Evolutionary conservation across 2,888 invertebrate genomes (phyloP).

Genomic region (Cataglyphis rosenhaueri): DNA sequence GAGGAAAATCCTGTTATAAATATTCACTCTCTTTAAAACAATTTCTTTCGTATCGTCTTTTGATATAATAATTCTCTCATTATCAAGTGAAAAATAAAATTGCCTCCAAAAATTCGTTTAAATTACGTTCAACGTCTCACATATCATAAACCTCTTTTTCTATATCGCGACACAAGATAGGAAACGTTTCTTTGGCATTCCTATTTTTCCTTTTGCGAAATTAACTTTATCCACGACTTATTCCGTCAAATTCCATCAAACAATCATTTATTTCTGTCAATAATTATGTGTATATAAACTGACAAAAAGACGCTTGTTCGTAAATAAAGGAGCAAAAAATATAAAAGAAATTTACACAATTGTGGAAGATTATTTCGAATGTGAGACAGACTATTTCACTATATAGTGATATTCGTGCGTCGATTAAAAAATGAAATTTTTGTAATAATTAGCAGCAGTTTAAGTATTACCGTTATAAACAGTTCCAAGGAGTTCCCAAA

Average conservation of each 20-base stretch:
- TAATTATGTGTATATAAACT: neutral
- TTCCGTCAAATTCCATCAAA: neutral
- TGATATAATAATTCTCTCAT: conserved; percentile 51
- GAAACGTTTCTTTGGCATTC: neutral
- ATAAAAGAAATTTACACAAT: neutral
- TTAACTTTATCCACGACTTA: neutral
- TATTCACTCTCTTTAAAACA: conserved; percentile 53
- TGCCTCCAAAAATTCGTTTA: conserved; percentile 74
- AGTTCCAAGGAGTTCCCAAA: neutral
- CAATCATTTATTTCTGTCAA: neutral
- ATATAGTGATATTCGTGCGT: neutral
- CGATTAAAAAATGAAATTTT: neutral
- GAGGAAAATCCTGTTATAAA: conserved; percentile 60
- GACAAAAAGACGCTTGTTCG: neutral
- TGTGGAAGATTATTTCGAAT: neutral
- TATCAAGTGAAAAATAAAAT: conserved; percentile 50
- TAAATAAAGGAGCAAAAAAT: neutral
- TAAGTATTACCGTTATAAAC: conserved; percentile 4
- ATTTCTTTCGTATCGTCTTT: conserved; percentile 57
- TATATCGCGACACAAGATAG: neutral
- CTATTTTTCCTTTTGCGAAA: neutral
- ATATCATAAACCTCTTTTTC: conserved; percentile 39
- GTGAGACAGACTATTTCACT: neutral
- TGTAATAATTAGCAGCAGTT: neutral
- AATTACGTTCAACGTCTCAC: conserved; percentile 75